phyloP scores from a whole-genome alignment of 1,140 invertebrate species.

The Asobara japonica region DNA sequence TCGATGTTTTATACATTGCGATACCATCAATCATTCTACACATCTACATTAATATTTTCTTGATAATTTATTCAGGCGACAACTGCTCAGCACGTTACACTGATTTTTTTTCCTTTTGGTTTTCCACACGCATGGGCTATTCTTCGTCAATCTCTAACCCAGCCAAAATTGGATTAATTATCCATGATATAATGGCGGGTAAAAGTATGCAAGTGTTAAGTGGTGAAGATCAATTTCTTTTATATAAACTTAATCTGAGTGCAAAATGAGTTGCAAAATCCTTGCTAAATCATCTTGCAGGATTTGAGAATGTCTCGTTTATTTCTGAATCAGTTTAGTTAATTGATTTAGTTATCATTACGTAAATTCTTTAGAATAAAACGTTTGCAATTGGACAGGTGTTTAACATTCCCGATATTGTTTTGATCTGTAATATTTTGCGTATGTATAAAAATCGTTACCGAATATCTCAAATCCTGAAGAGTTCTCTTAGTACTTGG shows the following conservation, averaged over 20 bases:
- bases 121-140: background rate
- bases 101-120: constrained; percentile 4
- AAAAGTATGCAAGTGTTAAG: background rate
- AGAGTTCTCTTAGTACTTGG: background rate
- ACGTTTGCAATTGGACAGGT: background rate
- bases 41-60: constrained; percentile 44
- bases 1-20: constrained; percentile 39
- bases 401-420: background rate
- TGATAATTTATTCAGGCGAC: constrained; percentile 2
- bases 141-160: background rate
- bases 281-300: background rate
- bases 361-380: background rate
- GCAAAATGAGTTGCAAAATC: background rate
- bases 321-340: background rate
- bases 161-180: background rate
- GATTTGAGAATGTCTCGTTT: background rate
- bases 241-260: background rate
- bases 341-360: background rate
- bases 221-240: background rate
- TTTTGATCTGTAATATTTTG: background rate
- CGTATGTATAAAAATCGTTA: background rate
- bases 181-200: background rate
- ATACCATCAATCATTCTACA: constrained; percentile 36
- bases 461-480: background rate
- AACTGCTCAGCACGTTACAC: constrained; percentile 16